Evolutionary conservation across 2,113 vertebrate genomes (phyloP).

Genomic region (Muscicapa adusta): DNA sequence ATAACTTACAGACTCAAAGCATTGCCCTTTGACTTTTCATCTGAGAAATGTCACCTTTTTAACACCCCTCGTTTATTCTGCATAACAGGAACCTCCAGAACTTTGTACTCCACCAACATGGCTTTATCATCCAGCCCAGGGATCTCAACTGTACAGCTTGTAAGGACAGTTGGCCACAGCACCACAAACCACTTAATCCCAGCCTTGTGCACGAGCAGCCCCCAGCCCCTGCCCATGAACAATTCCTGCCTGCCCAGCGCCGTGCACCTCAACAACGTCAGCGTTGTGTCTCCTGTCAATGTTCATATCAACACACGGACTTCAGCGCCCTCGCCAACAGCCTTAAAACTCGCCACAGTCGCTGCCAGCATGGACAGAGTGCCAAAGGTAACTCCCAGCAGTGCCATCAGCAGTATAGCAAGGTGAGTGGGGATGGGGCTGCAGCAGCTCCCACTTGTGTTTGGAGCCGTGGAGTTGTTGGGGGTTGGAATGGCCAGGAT

Average conservation of each 20-base stretch:
- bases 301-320: slow-evolving; percentile 84
- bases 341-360: slow-evolving; percentile 93
- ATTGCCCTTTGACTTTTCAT: neutral
- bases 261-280: slow-evolving; percentile 85
- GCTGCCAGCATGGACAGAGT: slow-evolving; percentile 88
- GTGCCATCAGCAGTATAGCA: slow-evolving; percentile 86
- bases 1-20: fast-evolving
- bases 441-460: fast-evolving
- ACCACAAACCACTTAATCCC: slow-evolving; percentile 83
- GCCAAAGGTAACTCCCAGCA: slow-evolving; percentile 89
- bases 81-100: slow-evolving; percentile 80
- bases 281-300: slow-evolving; percentile 87
- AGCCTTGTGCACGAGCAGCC: slow-evolving; percentile 81
- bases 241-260: slow-evolving; percentile 82
- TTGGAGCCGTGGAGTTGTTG: fast-evolving
- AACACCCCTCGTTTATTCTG: neutral
- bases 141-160: slow-evolving; percentile 82
- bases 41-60: neutral
- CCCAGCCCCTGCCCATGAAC: slow-evolving; percentile 84
- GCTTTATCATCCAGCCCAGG: slow-evolving; percentile 82
- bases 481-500: fast-evolving
- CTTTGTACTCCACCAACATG: slow-evolving; percentile 83
- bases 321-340: slow-evolving; percentile 87
- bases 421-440: slow-evolving; percentile 59
- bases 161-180: slow-evolving; percentile 82